Evolutionary conservation across 1,140 invertebrate genomes (phyloP), one percentile per base, ranked within the genome.

Genomic region (Eufriesea mexicana): DNA sequence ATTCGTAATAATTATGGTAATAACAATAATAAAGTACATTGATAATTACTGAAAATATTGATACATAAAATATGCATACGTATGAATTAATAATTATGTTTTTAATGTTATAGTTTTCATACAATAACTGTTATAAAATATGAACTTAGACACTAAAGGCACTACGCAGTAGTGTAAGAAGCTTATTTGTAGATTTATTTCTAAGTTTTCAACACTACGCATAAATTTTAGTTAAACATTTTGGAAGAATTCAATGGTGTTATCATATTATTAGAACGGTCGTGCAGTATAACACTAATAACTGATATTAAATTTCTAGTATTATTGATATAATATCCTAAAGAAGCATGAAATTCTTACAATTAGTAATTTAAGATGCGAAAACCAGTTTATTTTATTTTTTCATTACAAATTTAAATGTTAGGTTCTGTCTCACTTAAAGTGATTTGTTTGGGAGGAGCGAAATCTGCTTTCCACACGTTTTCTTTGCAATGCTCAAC

Each of bases 401-500:
- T 80, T 68, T 55, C 4, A 66, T 51, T 77, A 42, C n/a, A 64
- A 72, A 66, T 25, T 74, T 23, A 79, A 54, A 23, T 54, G 18
- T 62, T 84, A 18, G 67, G 12, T 16, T 68, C 57, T 54, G 66
- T 9, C 23, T 61, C 55, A 54, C 59, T 25, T 14, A 66, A 61
- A 9, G 73, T 35, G 35, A 47, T 7, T 14, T 45, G 59, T 23
- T 77, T 78, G 61, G 25, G 28, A 28, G 84, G 70, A 16, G 84
- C 73, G 9, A 84, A 76, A 35, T 92, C 84, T 23, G 79, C 89
- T 61, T 92, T 92, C 93, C 94, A 95, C 25, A 94, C 93, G 55
- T 93, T 92, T 57, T 91, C 87, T 86, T 92, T 91, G 84, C 95
- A 95, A 82, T 95, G 91, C 35, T 94, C 88, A 35, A 92, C 85